Conservation (phyloP, 2,797 vertebrate species). For the Zalophus californianus region DNA sequence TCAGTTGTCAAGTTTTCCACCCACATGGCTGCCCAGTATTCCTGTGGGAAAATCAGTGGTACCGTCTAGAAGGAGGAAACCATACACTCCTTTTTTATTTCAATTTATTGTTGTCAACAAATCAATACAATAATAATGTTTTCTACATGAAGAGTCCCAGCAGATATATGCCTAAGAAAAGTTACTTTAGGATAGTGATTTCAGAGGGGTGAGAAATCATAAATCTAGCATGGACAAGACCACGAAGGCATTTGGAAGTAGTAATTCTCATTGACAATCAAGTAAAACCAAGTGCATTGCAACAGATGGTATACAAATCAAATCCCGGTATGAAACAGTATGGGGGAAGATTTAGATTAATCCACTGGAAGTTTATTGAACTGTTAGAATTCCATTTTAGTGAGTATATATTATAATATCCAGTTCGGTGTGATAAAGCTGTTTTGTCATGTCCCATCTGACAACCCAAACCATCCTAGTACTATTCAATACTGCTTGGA, state of each 20-base stretch:
- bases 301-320: conserved; percentile 63
- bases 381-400: conserved; percentile 65
- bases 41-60: conserved; percentile 55
- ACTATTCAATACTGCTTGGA: conserved; percentile 55
- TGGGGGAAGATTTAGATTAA: conserved; percentile 55
- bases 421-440: conserved; percentile 64
- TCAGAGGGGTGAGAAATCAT: not conserved
- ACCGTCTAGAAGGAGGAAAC: conserved; percentile 55
- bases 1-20: conserved; percentile 52
- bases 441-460: conserved; percentile 57
- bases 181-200: conserved; percentile 64
- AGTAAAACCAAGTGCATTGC: conserved; percentile 65
- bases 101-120: conserved; percentile 74
- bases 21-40: conserved; percentile 16
- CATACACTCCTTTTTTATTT: conserved; percentile 69
- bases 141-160: conserved; percentile 64
- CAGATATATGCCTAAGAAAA: conserved; percentile 65
- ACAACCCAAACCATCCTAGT: conserved; percentile 60
- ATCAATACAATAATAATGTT: conserved; percentile 68
- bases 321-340: conserved; percentile 45
- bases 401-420: conserved; percentile 48
- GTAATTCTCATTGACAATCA: conserved; percentile 72
- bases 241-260: conserved; percentile 62
- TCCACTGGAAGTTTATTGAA: conserved; percentile 60
- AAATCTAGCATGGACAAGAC: conserved; percentile 64